phyloP scores from a whole-genome alignment of 2,888 invertebrate species.

The Zootermopsis nevadensis region DNA sequence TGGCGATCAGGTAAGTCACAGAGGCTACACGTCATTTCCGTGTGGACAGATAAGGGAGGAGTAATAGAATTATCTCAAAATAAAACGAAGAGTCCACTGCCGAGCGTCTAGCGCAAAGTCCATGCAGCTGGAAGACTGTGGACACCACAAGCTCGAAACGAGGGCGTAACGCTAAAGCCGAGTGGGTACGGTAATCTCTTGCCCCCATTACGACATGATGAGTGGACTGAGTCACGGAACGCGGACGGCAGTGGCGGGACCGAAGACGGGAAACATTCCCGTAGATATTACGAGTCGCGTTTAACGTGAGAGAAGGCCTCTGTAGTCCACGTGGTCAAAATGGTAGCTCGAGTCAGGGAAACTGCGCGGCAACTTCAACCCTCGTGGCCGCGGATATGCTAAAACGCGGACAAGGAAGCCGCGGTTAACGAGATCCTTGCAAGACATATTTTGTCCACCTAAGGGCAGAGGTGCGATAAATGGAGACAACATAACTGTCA shows the following conservation, averaged over 20 bases:
- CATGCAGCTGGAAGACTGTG: background rate
- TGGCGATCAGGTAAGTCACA: background rate
- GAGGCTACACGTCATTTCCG: background rate
- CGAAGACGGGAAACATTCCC: background rate
- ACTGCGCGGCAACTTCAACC: too few species aligned
- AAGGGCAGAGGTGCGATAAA: too few species aligned
- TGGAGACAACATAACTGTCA: too few species aligned
- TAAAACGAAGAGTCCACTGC: background rate
- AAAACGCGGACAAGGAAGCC: too few species aligned
- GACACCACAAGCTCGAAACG: background rate
- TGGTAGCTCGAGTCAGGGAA: too few species aligned
- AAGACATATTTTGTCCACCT: too few species aligned
- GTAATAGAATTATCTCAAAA: background rate
- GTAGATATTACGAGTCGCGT: too few species aligned
- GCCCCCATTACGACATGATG: constrained; percentile 11
- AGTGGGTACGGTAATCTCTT: background rate
- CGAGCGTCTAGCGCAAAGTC: background rate
- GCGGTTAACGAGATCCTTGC: too few species aligned
- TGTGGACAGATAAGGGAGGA: background rate
- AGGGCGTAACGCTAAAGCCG: too few species aligned
- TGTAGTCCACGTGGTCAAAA: too few species aligned
- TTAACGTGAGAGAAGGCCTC: too few species aligned
- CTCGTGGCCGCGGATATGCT: too few species aligned
- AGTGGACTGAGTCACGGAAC: background rate
- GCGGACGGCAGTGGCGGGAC: background rate